phyloP scores from a whole-genome alignment of 2,113 vertebrate species.

The Otolemur garnettii region DNA sequence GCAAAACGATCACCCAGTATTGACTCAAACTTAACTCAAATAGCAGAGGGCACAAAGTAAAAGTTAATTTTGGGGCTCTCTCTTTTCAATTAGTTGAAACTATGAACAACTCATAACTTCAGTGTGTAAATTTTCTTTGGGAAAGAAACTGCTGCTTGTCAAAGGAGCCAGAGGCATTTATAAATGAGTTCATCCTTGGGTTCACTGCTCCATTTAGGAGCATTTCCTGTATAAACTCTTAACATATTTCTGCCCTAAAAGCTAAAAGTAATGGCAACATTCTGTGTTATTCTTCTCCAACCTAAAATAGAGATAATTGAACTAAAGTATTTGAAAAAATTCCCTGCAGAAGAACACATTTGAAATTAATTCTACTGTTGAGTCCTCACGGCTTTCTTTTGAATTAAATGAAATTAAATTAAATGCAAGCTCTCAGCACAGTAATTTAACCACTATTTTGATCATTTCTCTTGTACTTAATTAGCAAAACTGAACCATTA shows the following conservation, averaged over 20 bases:
- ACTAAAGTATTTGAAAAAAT: constrained; percentile 63
- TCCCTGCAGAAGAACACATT: constrained; percentile 69
- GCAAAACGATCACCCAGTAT: background rate
- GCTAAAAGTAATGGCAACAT: background rate
- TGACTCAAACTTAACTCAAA: constrained; percentile 1
- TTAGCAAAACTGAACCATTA: constrained; percentile 66
- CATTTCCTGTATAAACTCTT: background rate
- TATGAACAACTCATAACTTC: background rate
- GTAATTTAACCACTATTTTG: constrained; percentile 71
- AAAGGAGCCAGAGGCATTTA: background rate
- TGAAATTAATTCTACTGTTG: constrained; percentile 68
- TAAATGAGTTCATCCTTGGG: background rate
- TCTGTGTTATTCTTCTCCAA: constrained; percentile 47
- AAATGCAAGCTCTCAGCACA: constrained; percentile 69
- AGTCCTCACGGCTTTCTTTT: constrained; percentile 65
- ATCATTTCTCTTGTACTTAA: constrained; percentile 66
- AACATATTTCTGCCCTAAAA: constrained; percentile 17
- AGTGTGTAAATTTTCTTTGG: background rate
- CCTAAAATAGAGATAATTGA: constrained; percentile 76
- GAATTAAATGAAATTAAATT: constrained; percentile 72
- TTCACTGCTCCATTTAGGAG: background rate
- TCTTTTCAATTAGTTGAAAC: constrained; percentile 17
- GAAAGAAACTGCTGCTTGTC: background rate
- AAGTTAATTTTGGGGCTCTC: constrained; percentile 51
- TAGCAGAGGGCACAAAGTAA: constrained; percentile 19